Percentiles rank a stretch among this genome's conserved stretches.
These are phyloP conservation scores for Lepidonotus clava DNA, from an alignment of 2,888 invertebrate genomes.

Conservation along the genomic window DNA sequence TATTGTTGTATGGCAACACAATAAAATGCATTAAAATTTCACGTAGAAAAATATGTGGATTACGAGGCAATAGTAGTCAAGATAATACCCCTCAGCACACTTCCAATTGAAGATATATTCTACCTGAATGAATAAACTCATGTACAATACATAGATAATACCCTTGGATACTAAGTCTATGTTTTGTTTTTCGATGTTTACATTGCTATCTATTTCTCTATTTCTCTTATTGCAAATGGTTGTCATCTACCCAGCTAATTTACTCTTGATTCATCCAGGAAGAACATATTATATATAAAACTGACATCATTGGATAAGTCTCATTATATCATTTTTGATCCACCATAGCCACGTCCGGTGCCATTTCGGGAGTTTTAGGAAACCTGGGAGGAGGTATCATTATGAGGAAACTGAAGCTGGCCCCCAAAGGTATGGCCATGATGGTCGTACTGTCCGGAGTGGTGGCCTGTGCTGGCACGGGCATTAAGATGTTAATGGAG, in stretches of 20 bases:
- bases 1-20: too few species aligned
- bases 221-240: background rate
- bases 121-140: too few species aligned
- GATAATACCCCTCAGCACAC: too few species aligned
- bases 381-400: conserved; percentile 59
- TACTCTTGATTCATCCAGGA: too few species aligned
- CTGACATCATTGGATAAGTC: background rate
- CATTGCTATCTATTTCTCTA: background rate
- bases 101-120: too few species aligned
- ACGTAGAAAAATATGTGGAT: too few species aligned
- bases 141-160: too few species aligned
- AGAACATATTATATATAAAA: too few species aligned
- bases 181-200: background rate
- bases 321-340: background rate
- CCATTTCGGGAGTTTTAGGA: conserved; percentile 54
- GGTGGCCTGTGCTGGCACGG: conserved; percentile 43
- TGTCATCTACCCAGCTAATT: too few species aligned
- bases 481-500: conserved; percentile 55
- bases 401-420: conserved; percentile 58
- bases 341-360: conserved; percentile 57
- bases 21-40: too few species aligned
- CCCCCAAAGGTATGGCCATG: conserved; percentile 34
- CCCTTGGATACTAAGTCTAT: too few species aligned
- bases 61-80: too few species aligned
- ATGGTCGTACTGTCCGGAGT: conserved; percentile 48